Evolutionary conservation across 2,797 vertebrate genomes (phyloP).

Genomic region (Centropyge bicolor): DNA sequence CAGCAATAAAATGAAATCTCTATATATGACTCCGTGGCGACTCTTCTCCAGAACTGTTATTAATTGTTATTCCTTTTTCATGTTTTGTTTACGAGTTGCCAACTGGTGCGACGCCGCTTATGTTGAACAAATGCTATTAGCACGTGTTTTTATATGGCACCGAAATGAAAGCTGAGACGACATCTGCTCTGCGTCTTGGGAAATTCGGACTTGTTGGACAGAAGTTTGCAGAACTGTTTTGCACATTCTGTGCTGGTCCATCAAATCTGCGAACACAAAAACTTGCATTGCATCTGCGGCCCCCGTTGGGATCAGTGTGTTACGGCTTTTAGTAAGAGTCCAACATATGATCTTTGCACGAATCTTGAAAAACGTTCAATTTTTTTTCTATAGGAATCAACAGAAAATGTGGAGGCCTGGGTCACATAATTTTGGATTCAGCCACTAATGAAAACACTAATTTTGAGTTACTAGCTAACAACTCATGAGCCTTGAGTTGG

Average conservation of each 20-base stretch:
- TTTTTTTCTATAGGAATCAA: not conserved
- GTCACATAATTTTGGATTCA: not conserved
- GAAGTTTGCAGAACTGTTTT: constrained; percentile 6
- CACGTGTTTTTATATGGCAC: not conserved
- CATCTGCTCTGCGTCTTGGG: not conserved
- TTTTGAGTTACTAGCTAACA: not conserved
- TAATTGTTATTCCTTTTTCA: constrained; percentile 18
- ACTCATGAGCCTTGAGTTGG: not conserved
- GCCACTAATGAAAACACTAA: not conserved
- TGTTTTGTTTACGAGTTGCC: constrained; percentile 29
- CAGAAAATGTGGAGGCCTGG: not conserved
- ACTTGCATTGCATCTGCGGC: not conserved
- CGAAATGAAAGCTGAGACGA: not conserved
- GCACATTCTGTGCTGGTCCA: not conserved
- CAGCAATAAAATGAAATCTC: constrained; percentile 43
- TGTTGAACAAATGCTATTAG: constrained; percentile 10
- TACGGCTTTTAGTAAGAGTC: not conserved
- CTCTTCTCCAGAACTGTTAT: constrained; percentile 6
- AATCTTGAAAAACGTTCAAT: not conserved
- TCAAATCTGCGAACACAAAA: constrained; percentile 1
- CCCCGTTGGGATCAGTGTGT: not conserved
- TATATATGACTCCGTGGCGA: constrained; percentile 21
- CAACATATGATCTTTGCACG: not conserved
- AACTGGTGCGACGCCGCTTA: not conserved
- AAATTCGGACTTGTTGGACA: constrained; percentile 9